These are phyloP conservation scores for Cladopsammia gracilis DNA, from an alignment of 64 coral and sea anemone species.

Conservation along the genomic window DNA sequence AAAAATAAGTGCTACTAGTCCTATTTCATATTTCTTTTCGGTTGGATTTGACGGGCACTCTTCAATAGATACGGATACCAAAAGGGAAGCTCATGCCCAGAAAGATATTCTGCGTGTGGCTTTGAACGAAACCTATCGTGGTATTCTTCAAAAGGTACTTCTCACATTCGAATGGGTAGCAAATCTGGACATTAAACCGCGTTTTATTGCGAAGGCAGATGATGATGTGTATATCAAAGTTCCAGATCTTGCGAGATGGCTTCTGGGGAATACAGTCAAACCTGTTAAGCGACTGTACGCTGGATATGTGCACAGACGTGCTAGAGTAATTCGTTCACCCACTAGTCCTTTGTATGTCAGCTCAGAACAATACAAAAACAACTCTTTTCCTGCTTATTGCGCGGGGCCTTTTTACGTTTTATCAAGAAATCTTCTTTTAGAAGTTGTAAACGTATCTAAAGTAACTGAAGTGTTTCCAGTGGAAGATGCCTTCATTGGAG, in stretches of 20 bases:
- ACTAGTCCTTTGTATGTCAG: slow-evolving; percentile 34
- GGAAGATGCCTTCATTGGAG: slow-evolving; percentile 38
- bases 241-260: slow-evolving; percentile 22
- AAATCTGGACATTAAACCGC: slow-evolving; percentile 10
- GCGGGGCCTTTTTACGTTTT: slow-evolving; percentile 54
- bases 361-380: background rate
- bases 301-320: slow-evolving; percentile 27
- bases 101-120: slow-evolving; percentile 44
- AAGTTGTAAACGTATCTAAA: slow-evolving; percentile 8
- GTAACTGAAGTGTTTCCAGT: slow-evolving; percentile 13
- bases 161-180: slow-evolving; percentile 42
- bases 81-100: background rate
- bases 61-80: slow-evolving; percentile 4
- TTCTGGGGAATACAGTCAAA: background rate
- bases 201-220: slow-evolving; percentile 44
- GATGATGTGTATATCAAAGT: slow-evolving; percentile 54
- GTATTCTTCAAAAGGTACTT: slow-evolving; percentile 26
- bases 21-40: background rate
- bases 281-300: slow-evolving; percentile 19
- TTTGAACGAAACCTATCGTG: slow-evolving; percentile 30
- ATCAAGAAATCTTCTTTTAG: slow-evolving; percentile 13
- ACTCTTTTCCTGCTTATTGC: slow-evolving; percentile 19
- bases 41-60: slow-evolving; percentile 34
- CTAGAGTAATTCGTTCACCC: background rate
- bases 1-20: too few species aligned